Percentiles rank a stretch among this genome's conserved stretches.
These are phyloP conservation scores for Priapulus caudatus DNA, from an alignment of 2,888 invertebrate genomes.

Conservation along the genomic window DNA sequence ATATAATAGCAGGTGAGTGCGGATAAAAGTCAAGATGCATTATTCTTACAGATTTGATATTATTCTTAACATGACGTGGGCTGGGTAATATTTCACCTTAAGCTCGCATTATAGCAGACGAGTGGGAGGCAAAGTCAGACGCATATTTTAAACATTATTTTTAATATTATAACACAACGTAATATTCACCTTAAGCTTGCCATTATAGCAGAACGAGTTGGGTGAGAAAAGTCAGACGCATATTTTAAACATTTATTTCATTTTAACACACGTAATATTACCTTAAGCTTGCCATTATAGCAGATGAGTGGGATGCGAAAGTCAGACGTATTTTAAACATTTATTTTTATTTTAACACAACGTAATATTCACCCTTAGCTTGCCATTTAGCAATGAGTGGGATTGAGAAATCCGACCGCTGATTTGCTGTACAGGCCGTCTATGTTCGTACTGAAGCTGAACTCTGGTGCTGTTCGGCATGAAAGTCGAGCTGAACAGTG, in stretches of 20 bases:
- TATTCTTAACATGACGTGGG: constrained; percentile 4
- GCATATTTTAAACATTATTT: too few relatives aligned
- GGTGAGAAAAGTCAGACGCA: constrained; percentile 55
- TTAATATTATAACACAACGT: constrained; percentile 6
- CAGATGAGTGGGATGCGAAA: constrained; percentile 56
- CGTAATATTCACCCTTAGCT: too few relatives aligned
- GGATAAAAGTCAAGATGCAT: constrained; percentile 55
- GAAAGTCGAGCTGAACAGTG: constrained; percentile 48
- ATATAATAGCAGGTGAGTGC: constrained; percentile 59
- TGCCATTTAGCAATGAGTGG: too few relatives aligned
- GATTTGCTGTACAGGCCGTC: constrained; percentile 57
- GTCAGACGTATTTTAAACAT: constrained; percentile 59
- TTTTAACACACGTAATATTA: constrained; percentile 29
- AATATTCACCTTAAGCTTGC: constrained; percentile 46
- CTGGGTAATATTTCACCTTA: constrained; percentile 9
- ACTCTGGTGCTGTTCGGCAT: constrained; percentile 42
- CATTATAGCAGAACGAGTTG: constrained; percentile 61
- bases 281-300: constrained; percentile 56
- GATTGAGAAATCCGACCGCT: too few relatives aligned
- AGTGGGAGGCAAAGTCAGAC: constrained; percentile 58
- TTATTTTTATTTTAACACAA: too few relatives aligned
- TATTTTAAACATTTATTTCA: constrained; percentile 8
- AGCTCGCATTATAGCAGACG: constrained; percentile 51
- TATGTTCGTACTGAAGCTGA: constrained; percentile 35
- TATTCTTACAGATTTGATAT: constrained; percentile 9